Conservation (phyloP, 1,140 invertebrate species). For the Nilaparvata lugens region DNA sequence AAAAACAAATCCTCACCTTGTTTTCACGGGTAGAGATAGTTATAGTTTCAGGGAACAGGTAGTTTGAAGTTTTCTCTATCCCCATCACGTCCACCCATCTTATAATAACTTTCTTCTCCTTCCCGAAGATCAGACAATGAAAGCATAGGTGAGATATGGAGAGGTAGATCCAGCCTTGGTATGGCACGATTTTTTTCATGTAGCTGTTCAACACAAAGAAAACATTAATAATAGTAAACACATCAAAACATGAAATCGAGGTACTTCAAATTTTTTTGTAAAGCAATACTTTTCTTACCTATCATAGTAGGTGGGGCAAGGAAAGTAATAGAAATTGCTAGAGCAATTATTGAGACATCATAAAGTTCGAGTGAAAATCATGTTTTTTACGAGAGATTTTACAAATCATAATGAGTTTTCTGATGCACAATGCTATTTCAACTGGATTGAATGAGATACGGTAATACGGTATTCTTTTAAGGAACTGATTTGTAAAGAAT, state of each 20-base stretch:
- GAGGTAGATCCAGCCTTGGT: constrained; percentile 93
- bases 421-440: too few relatives aligned
- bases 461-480: too few relatives aligned
- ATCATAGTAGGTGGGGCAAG: too few relatives aligned
- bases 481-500: not conserved
- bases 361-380: too few relatives aligned
- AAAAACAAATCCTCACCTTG: constrained; percentile 34
- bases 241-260: too few relatives aligned
- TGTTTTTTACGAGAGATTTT: too few relatives aligned
- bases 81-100: constrained; percentile 72
- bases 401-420: too few relatives aligned
- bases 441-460: too few relatives aligned
- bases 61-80: constrained; percentile 62
- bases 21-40: constrained; percentile 71
- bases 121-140: constrained; percentile 88
- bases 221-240: constrained; percentile 18
- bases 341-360: too few relatives aligned
- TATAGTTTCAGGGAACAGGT: constrained; percentile 80
- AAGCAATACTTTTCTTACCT: too few relatives aligned
- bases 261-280: too few relatives aligned
- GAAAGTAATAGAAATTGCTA: too few relatives aligned
- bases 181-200: constrained; percentile 83
- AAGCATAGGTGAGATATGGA: constrained; percentile 94
- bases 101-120: constrained; percentile 79
- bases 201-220: constrained; percentile 63